phyloP scores from a whole-genome alignment of 1,140 invertebrate genomes.

The Drosophila carrolli region DNA sequence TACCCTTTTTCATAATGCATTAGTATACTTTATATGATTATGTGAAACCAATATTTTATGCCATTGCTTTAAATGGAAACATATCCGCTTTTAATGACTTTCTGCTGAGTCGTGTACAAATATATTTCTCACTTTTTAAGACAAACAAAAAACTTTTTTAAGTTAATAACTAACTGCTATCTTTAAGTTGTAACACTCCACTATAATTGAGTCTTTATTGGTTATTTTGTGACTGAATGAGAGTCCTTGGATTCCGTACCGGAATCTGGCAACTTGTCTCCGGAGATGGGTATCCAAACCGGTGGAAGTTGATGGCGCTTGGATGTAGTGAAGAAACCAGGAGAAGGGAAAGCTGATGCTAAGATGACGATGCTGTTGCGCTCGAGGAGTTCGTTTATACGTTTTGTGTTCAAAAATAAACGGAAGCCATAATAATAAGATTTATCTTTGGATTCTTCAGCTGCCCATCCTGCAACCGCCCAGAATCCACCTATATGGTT shows the following conservation, averaged over 20 bases:
- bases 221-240: background rate
- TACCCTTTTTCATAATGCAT: no score
- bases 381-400: background rate
- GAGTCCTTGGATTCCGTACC: background rate
- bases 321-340: background rate
- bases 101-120: no score
- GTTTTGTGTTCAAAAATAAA: slow-evolving; percentile 69
- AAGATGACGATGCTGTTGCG: background rate
- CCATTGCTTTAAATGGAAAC: no score
- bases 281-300: slow-evolving; percentile 15
- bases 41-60: no score
- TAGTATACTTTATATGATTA: no score
- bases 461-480: slow-evolving; percentile 33
- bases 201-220: background rate
- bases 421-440: slow-evolving; percentile 77
- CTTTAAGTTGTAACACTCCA: background rate
- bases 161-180: background rate
- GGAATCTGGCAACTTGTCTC: slow-evolving; percentile 5
- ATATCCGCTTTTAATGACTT: no score
- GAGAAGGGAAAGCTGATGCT: background rate
- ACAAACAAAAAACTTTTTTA: no score
- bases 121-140: no score
- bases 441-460: slow-evolving; percentile 30
- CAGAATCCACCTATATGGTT: background rate
- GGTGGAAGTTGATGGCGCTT: slow-evolving; percentile 7